A percentile compares a stretch with the other conserved stretches of the same genome.
phyloP scores from a whole-genome alignment of 2,888 invertebrate species.

The Perizoma affinitatum region DNA sequence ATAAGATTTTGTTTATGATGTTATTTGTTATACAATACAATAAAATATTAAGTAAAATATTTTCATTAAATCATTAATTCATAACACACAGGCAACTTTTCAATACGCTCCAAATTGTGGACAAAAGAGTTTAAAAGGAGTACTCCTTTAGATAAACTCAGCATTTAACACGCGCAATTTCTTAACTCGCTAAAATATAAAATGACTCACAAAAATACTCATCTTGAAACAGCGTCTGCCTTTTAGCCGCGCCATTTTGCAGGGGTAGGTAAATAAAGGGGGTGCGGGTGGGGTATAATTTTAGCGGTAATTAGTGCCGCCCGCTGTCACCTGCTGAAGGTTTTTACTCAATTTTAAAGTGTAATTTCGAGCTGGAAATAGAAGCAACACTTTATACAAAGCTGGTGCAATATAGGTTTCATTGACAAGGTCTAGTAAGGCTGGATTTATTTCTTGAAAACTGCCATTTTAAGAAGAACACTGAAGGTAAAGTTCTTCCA shows the following conservation, averaged over 20 bases:
- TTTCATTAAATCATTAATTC: no score
- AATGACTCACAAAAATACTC: constrained; percentile 33
- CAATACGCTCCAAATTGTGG: no score
- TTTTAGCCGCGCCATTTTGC: constrained; percentile 30
- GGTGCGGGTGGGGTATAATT: constrained; percentile 34
- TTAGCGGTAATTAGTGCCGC: constrained; percentile 45
- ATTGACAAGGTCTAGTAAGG: no score
- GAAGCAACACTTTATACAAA: constrained; percentile 4
- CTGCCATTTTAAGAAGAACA: no score
- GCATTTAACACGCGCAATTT: constrained; percentile 21
- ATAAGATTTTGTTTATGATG: no score
- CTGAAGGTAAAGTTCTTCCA: no score
- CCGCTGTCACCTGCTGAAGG: constrained; percentile 40
- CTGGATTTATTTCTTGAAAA: no score
- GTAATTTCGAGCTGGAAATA: constrained; percentile 18
- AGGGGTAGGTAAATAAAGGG: constrained; percentile 5
- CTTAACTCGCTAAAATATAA: constrained; percentile 31
- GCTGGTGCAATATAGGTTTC: not conserved
- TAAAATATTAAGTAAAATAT: no score
- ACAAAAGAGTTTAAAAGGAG: no score
- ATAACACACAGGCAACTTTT: no score
- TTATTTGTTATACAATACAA: no score
- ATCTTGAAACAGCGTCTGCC: constrained; percentile 30
- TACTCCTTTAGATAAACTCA: constrained; percentile 20
- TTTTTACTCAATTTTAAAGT: constrained; percentile 28